phyloP scores from a whole-genome alignment of 2,113 vertebrate species.

The Spea multiplicata region DNA sequence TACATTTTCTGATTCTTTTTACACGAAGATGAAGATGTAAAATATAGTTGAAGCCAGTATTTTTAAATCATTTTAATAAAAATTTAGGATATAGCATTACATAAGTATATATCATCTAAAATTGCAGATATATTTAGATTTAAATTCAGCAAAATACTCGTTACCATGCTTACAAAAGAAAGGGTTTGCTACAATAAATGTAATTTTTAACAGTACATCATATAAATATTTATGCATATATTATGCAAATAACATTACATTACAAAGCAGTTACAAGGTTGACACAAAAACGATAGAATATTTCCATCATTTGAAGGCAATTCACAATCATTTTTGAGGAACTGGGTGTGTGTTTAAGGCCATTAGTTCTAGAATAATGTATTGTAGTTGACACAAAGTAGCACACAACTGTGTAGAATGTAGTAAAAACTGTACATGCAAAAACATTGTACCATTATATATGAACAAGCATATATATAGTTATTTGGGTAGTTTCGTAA shows the following conservation, averaged over 20 bases:
- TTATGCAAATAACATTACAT: constrained; percentile 75
- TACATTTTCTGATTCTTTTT: too few relatives aligned
- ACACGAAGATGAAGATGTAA: too few relatives aligned
- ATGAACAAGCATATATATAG: constrained; percentile 79
- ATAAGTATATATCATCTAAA: constrained; percentile 58
- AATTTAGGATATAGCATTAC: constrained; percentile 66
- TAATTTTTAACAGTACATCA: constrained; percentile 77
- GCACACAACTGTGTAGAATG: constrained; percentile 81
- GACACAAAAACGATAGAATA: constrained; percentile 78
- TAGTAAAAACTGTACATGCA: constrained; percentile 95
- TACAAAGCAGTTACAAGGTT: constrained; percentile 80
- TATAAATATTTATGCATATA: constrained; percentile 69
- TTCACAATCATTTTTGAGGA: constrained; percentile 83
- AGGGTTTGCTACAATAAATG: constrained; percentile 65
- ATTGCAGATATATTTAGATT: constrained; percentile 56
- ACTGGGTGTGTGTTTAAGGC: constrained; percentile 95
- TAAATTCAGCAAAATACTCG: constrained; percentile 57
- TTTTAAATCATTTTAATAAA: constrained; percentile 66
- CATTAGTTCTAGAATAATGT: constrained; percentile 86
- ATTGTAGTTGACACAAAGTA: constrained; percentile 70
- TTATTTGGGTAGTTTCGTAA: constrained; percentile 78
- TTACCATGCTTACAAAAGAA: constrained; percentile 79
- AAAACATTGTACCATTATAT: constrained; percentile 79
- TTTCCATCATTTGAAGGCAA: constrained; percentile 83
- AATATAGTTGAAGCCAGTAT: not conserved